Evolutionary conservation across 1,140 invertebrate species (phyloP), one percentile per base, ranked within the genome.

Genomic region (Odontomachus brunneus): DNA sequence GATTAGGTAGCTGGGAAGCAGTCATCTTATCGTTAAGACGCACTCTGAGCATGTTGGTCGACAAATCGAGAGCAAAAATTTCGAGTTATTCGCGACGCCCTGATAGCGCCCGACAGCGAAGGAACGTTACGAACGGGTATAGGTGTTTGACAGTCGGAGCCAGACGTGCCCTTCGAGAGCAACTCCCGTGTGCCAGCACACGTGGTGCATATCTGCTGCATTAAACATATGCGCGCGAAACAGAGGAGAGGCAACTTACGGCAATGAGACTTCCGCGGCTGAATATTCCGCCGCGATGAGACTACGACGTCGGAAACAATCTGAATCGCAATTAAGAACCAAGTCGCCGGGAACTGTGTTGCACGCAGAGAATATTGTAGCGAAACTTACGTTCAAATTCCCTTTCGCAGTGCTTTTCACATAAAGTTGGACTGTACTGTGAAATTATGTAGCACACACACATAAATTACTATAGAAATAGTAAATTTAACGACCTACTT

Each of bases 161-260:
- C 83, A 82, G 83, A 69, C 48, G 66, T 57, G 74, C 57, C 83
- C 69, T 72, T 63, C 69, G 75, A 74, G 65, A 74, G 65, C 81
- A 84, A 74, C 63, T 63, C 29, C 24, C 24, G 19, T 53, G 17
- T 33, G 38, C 3, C 38, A 44, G 9, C 38, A 17, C 24, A 49
- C 15, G 24, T 51, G 24, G 17, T 26, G 22, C 9, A 11, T 11
- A 11, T 38, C 73, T 53, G 15, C 4, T 17, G 33, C 60, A 53
- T 76, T 65, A 33, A 53, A 38, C 22, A 66, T 66, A 51, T 12
- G 60, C 48, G 22, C 44, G 44, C 38, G 38, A 24, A 49, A 9
- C 24, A 51, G 72, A 7, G 5, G 38, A 11, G 24, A 51, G 33
- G 17, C 22, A 19, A 63, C 38, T n/a, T 49, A 19, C 5, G 59